Evolutionary conservation across 2,888 invertebrate species (phyloP).

Genomic region (Lepeophtheirus nordmannii): DNA sequence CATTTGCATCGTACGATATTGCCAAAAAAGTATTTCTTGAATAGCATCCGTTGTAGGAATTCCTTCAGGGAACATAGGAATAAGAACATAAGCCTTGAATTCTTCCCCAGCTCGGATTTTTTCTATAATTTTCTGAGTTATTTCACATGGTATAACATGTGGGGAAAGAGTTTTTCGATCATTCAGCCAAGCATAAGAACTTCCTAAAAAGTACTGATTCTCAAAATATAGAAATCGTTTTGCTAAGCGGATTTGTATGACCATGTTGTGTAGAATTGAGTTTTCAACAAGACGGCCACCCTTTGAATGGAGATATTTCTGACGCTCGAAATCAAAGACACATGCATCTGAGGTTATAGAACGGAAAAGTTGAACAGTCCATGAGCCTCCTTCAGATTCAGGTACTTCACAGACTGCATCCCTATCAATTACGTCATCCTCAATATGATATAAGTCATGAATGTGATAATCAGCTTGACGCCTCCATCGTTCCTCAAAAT

Average conservation of each 20-base stretch:
- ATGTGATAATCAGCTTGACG: conserved; percentile 27
- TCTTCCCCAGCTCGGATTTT: conserved; percentile 27
- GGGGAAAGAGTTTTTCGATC: conserved; percentile 27
- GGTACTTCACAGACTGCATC: conserved; percentile 24
- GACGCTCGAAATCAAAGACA: conserved; percentile 25
- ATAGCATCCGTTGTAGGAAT: conserved; percentile 28
- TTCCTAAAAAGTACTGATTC: conserved; percentile 29
- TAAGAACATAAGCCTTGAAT: conserved; percentile 28
- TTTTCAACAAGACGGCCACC: conserved; percentile 28
- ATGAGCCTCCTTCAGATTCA: conserved; percentile 21
- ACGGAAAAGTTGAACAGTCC: conserved; percentile 28
- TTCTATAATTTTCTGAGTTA: conserved; percentile 26
- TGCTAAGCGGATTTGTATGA: conserved; percentile 28
- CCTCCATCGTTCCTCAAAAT: conserved; percentile 28
- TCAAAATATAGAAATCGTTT: conserved; percentile 28
- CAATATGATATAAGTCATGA: conserved; percentile 25
- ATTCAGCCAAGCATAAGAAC: conserved; percentile 27
- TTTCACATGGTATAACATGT: conserved; percentile 27
- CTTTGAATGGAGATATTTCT: conserved; percentile 25
- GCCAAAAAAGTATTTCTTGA: conserved; percentile 29
- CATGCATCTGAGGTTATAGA: conserved; percentile 22
- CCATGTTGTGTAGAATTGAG: conserved; percentile 27
- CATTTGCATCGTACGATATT: conserved; percentile 29
- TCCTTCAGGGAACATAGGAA: conserved; percentile 28
- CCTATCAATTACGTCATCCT: conserved; percentile 26